A percentile compares a stretch with the other conserved stretches of the same genome.
Evolutionary conservation across 2,797 vertebrate genomes (phyloP).

Genomic region (Bovichtus diacanthus): DNA sequence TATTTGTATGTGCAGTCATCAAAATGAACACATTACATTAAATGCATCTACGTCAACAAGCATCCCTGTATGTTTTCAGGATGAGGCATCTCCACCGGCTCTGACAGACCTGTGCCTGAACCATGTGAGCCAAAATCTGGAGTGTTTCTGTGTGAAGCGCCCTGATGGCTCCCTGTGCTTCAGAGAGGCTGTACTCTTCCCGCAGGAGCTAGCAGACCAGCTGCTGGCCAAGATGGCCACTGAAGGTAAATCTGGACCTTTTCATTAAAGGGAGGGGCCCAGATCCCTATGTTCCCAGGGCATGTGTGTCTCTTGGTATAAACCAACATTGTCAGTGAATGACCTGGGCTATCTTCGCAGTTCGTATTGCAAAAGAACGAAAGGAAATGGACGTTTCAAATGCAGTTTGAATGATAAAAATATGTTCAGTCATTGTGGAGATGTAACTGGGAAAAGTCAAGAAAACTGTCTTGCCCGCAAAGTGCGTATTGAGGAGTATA

Average conservation of each 20-base stretch:
- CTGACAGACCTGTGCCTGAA: conserved; percentile 95
- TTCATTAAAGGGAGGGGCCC: not conserved
- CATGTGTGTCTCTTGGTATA: too few relatives aligned
- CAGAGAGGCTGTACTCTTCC: conserved; percentile 95
- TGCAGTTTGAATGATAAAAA: too few relatives aligned
- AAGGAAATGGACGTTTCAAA: too few relatives aligned
- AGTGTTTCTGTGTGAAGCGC: conserved; percentile 93
- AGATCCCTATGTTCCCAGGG: too few relatives aligned
- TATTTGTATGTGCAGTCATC: not conserved
- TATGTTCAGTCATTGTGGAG: too few relatives aligned
- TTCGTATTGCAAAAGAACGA: not conserved
- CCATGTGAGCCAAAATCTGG: conserved; percentile 93
- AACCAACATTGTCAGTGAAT: not conserved
- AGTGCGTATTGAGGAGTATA: too few relatives aligned
- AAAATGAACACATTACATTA: too few relatives aligned
- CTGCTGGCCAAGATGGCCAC: conserved; percentile 95
- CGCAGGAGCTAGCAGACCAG: conserved; percentile 97
- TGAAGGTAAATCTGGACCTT: conserved; percentile 88
- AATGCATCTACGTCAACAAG: not conserved
- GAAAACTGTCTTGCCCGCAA: too few relatives aligned
- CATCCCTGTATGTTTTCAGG: conserved; percentile 79
- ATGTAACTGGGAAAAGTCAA: too few relatives aligned
- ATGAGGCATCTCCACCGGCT: conserved; percentile 93
- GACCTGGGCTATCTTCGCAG: not conserved
- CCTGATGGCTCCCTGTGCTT: conserved; percentile 94